phyloP scores from a whole-genome alignment of 2,113 vertebrate genomes.

The Istiophorus platypterus region DNA sequence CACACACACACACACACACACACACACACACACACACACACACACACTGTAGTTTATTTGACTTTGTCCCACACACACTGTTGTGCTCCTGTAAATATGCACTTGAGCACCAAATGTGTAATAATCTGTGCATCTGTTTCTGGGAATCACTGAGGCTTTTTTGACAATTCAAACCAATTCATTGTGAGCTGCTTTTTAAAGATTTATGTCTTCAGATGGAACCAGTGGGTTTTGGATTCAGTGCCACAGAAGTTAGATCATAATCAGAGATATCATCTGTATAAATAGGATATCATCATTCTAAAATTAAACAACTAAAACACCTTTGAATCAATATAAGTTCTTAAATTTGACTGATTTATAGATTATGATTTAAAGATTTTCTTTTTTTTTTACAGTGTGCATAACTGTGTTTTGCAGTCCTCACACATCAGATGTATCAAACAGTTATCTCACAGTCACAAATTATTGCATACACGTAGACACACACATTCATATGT shows the following conservation, averaged over 20 bases:
- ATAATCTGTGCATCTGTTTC: not conserved
- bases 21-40: too few relatives aligned
- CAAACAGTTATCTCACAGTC: constrained; percentile 31
- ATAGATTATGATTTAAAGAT: not conserved
- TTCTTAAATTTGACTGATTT: not conserved
- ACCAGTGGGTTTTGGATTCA: not conserved
- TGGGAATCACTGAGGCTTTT: not conserved
- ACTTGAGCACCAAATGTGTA: not conserved
- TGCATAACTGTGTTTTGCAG: not conserved
- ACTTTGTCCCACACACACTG: not conserved
- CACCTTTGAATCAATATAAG: not conserved
- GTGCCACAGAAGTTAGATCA: not conserved
- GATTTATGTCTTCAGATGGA: not conserved
- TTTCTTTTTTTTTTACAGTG: not conserved
- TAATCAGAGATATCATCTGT: not conserved
- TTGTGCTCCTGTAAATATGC: too few relatives aligned
- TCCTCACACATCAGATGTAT: constrained; percentile 55
- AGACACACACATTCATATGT: constrained; percentile 17
- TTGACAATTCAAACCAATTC: not conserved
- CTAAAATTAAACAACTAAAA: not conserved
- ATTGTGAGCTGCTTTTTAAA: not conserved
- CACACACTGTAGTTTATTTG: too few relatives aligned
- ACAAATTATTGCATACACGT: not conserved
- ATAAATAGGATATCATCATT: not conserved
- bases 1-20: too few relatives aligned